Percentiles rank a stretch among this genome's conserved stretches.
These are phyloP conservation scores for Pholis gunnellus DNA, from an alignment of 2,113 vertebrate species.

Conservation along the genomic window DNA sequence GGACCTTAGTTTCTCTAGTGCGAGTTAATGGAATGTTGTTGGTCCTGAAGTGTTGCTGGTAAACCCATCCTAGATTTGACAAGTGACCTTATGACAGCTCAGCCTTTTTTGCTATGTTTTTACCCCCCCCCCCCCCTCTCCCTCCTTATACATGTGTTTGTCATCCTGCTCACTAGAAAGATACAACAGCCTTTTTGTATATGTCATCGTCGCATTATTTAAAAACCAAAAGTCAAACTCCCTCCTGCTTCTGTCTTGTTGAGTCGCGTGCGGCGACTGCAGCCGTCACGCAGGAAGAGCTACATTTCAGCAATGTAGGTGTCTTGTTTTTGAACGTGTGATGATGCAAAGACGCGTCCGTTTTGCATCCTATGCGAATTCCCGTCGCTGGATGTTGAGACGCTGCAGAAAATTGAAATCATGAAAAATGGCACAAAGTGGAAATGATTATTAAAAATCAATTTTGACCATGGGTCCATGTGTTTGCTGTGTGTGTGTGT, in stretches of 20 bases:
- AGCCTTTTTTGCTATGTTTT: conserved; percentile 58
- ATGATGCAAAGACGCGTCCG: conserved; percentile 27
- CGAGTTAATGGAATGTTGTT: conserved; percentile 42
- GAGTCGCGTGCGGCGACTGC: conserved; percentile 22
- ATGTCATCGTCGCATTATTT: conserved; percentile 40
- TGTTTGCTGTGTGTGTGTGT: conserved; percentile 8
- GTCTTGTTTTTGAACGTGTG: conserved; percentile 38
- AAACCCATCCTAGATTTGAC: conserved; percentile 71
- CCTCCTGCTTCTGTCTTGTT: conserved; percentile 54
- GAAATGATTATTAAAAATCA: conserved; percentile 72
- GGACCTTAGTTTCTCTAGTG: background rate
- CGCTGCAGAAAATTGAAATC: conserved; percentile 63
- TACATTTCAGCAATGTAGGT: conserved; percentile 39
- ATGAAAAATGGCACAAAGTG: conserved; percentile 75
- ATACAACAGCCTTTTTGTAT: conserved; percentile 44
- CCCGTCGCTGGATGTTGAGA: conserved; percentile 71
- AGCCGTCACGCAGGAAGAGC: conserved; percentile 13
- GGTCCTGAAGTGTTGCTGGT: conserved; percentile 56
- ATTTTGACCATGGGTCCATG: conserved; percentile 51
- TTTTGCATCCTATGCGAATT: conserved; percentile 43
- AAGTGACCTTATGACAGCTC: conserved; percentile 83
- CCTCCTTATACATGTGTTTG: background rate
- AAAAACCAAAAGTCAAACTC: conserved; percentile 48
- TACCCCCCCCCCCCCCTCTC: background rate
- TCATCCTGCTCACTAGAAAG: conserved; percentile 22